Evolutionary conservation across 2,797 vertebrate genomes (phyloP).

Genomic region (Hipposideros larvatus): DNA sequence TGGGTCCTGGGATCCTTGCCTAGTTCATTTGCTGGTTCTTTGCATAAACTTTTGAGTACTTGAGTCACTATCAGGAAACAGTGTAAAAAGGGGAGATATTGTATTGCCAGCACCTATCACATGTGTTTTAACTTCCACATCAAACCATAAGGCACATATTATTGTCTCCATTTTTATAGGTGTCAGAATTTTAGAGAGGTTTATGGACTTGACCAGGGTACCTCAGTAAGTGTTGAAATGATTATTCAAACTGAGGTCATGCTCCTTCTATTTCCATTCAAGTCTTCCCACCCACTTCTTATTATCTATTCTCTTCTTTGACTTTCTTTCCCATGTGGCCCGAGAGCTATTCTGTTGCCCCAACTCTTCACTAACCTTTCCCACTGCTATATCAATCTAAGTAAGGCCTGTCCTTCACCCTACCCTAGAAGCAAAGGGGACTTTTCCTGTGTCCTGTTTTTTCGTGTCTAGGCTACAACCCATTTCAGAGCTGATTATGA

Average conservation of each 20-base stretch:
- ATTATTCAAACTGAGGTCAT: neutral
- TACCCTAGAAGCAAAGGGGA: neutral
- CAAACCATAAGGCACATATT: neutral
- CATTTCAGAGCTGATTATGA: neutral
- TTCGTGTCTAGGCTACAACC: neutral
- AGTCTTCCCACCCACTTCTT: neutral
- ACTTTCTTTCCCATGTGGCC: neutral
- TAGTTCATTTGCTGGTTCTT: neutral
- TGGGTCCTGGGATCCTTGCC: neutral
- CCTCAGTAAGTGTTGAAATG: neutral
- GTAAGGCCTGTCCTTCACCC: neutral
- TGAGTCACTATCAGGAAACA: neutral
- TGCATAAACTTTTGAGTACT: neutral
- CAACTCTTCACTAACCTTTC: neutral
- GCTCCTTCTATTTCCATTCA: neutral
- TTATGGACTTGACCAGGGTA: neutral
- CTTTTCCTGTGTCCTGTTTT: neutral
- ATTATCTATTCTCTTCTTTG: neutral
- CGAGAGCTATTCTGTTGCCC: neutral
- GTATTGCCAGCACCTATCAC: neutral
- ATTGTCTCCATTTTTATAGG: neutral
- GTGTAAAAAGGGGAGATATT: neutral
- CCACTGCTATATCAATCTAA: neutral
- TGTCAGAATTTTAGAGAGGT: neutral
- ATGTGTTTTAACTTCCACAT: neutral